phyloP scores from a whole-genome alignment of 2,797 vertebrate genomes.

The Ptychobarbus kaznakovi region DNA sequence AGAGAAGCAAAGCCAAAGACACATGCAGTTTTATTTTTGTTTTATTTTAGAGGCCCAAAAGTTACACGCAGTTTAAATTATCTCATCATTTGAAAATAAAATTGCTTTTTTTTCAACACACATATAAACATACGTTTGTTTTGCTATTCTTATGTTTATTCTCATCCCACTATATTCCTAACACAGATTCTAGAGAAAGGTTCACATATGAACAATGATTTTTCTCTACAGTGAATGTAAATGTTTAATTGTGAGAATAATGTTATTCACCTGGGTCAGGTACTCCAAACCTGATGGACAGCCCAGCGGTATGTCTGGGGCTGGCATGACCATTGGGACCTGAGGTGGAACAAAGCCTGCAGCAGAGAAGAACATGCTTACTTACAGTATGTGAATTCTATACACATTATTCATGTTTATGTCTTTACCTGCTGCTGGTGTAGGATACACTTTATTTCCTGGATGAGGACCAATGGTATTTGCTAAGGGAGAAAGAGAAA shows the following conservation, averaged over 20 bases:
- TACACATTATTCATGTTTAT: neutral
- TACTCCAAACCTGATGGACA: conserved; percentile 86
- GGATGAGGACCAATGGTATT: conserved; percentile 17
- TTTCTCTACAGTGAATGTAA: neutral
- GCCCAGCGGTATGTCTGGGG: conserved; percentile 64
- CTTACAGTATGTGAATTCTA: neutral
- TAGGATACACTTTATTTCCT: neutral
- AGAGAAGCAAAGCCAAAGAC: neutral
- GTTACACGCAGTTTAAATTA: too few relatives aligned
- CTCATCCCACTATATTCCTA: too few relatives aligned
- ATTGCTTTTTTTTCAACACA: too few relatives aligned
- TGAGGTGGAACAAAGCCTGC: conserved; percentile 41
- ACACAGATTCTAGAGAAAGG: neutral
- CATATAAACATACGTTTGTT: too few relatives aligned
- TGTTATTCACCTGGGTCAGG: conserved; percentile 65
- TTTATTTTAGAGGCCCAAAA: neutral
- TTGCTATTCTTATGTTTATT: too few relatives aligned
- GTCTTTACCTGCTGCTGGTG: conserved; percentile 3
- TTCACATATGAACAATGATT: neutral
- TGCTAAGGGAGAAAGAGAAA: neutral
- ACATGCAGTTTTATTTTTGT: too few relatives aligned
- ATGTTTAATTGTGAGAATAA: neutral
- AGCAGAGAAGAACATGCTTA: conserved; percentile 1
- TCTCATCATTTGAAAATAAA: too few relatives aligned
- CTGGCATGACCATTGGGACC: conserved; percentile 64